Evolutionary conservation across 2,113 vertebrate species (phyloP), one percentile per base, ranked within the genome.

Genomic region (Miniopterus natalensis): DNA sequence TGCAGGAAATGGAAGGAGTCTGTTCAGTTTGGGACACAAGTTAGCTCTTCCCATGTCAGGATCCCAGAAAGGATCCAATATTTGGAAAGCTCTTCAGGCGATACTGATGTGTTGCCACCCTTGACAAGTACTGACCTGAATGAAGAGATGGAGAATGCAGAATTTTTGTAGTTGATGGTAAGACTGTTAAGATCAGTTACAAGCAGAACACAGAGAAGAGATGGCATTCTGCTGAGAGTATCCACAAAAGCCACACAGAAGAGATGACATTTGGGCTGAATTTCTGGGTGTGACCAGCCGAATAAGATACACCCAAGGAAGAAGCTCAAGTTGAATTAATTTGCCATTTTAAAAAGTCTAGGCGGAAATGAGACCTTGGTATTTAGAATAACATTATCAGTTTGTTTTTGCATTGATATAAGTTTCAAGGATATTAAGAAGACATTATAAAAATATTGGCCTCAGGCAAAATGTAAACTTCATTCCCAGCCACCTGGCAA

Each of bases 401-500:
- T 45, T 79, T 95, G 57, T 40, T 96, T 93, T 92, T 40, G 59
- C 49, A 83, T 18, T 92, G 14, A n/a, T 94, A 14, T 55, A 84
- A 61, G 6, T 95, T 93, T 89, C 86, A 79, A 95, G 71, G 89
- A 53, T 92, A 74, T 92, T 95, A 89, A 81, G 63, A 97, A 96
- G 40, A 88, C 51, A 96, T 75, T 45, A 66, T 70, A 59, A 79
- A 95, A 78, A n/a, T 14, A 94, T 14, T 93, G n/a, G 70, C 91
- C 90, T 97, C 57, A 47, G 85, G 95, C 74, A 96, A 97, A 94
- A 93, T 90, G 59, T 78, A 90, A 93, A 73, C 80, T 92, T 36
- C 4, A 88, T 63, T 90, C 3, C 27, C 18, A 96, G 21, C 73
- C 66, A 97, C 68, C 88, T 95, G 92, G 31, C 53, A 66, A 75